A percentile compares a stretch with the other conserved stretches of the same genome.
These are phyloP conservation scores for Pelagia noctiluca DNA, from an alignment of 30 jellyfish, hydroid and myxozoan genomes.

Conservation along the genomic window DNA sequence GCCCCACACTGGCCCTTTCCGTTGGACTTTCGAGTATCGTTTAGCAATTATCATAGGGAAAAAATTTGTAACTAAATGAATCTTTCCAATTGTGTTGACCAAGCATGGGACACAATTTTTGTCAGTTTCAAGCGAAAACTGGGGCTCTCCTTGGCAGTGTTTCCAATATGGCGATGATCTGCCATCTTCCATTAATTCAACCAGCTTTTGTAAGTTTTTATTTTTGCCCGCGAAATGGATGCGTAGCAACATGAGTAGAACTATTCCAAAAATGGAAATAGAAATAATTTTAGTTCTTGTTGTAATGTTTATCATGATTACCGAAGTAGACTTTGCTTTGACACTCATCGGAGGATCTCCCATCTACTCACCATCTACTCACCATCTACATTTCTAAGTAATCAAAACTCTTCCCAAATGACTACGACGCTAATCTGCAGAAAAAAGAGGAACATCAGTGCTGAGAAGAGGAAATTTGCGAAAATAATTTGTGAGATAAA, in stretches of 20 bases:
- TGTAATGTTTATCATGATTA: no score
- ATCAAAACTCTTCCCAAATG: no score
- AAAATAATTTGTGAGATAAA: no score
- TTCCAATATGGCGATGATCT: background rate
- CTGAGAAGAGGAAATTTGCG: no score
- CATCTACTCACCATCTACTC: no score
- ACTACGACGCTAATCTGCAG: no score
- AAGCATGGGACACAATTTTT: background rate
- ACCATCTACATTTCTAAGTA: no score
- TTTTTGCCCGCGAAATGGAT: background rate
- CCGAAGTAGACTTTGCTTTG: no score
- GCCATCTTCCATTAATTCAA: background rate
- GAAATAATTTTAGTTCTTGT: background rate
- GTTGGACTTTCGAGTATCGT: constrained; percentile 24
- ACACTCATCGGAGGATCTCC: no score
- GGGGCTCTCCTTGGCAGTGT: background rate
- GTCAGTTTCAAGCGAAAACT: background rate
- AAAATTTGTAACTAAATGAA: background rate
- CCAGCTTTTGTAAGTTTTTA: background rate
- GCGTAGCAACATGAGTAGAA: background rate
- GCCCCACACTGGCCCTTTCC: constrained; percentile 37
- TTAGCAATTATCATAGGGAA: constrained; percentile 9
- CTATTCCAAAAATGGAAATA: background rate
- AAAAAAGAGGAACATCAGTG: no score
- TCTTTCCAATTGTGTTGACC: background rate